Evolutionary conservation across 2,113 vertebrate species (phyloP), one percentile per base, ranked within the genome.

Genomic region (Microtus montanus): DNA sequence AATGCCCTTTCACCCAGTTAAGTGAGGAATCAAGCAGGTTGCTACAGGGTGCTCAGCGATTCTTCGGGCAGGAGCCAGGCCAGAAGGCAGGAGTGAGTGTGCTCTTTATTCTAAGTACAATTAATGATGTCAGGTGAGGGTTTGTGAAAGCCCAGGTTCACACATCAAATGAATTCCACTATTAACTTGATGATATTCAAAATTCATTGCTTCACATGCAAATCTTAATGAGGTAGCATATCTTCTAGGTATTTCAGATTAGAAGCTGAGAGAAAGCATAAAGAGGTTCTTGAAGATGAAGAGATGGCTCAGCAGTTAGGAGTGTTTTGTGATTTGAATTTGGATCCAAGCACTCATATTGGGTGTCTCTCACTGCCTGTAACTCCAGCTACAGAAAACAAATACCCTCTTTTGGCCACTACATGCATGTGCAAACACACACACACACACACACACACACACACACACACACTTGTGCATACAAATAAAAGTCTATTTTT

Each of bases 101-200:
- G 22, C 11, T 63, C 54, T 89, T 94, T 78, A 84, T 49, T 90
- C 26, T 49, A 38, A 89, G 63, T 47, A 38, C 66, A 93, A 91
- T 38, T 89, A 87, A 74, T 33, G 52, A 61, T n/a, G 87, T 75
- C 87, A 80, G 88, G 38, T 75, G 63, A 80, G 12, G 30, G 83
- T 89, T 94, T 49, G 19, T 7, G 54, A 90, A 82, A 66, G 12
- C 52, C 90, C 15, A 71, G 22, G 20, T 5, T 73, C 26, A 41
- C 22, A 64, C 15, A 10, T 64, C 85, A 91, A 61, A 88, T 85
- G 63, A 91, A 80, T 88, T 84, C 64, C 35, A 74, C 30, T 17
- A 24, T 58, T 38, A 73, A 64, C 28, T 73, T 68, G 38, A 33
- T 88, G 33, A 66, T 68, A 85, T 58, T 54, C 63, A 49, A 77